phyloP scores from a whole-genome alignment of 2,888 invertebrate species.

The Tipula unca region DNA sequence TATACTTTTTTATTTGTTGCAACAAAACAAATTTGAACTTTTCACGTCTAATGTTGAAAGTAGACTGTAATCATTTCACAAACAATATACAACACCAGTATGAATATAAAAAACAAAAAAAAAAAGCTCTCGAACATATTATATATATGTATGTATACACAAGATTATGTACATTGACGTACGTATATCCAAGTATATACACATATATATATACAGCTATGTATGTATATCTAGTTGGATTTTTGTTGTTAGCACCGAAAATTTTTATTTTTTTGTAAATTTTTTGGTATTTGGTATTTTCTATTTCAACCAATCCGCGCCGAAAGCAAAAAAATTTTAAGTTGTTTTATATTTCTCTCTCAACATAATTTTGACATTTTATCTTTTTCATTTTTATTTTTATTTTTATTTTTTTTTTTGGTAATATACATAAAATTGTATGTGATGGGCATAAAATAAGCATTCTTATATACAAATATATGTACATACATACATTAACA shows the following conservation, averaged over 20 bases:
- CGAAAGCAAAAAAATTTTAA: not conserved
- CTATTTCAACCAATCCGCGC: slow-evolving; percentile 17
- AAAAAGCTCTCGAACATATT: not conserved
- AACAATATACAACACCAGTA: not conserved
- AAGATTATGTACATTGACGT: not conserved
- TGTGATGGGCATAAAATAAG: not conserved
- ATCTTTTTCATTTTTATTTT: not conserved
- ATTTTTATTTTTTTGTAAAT: not conserved
- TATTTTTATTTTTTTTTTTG: not conserved
- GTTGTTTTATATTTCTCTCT: not conserved
- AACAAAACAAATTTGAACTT: slow-evolving; percentile 9
- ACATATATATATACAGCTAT: not conserved
- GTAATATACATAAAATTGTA: not conserved
- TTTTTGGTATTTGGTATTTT: not conserved
- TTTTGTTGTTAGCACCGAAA: not conserved
- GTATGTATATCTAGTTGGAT: not conserved
- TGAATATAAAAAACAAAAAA: not conserved
- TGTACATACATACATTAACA: not conserved
- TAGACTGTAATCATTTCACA: slow-evolving; percentile 17
- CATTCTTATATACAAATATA: not conserved
- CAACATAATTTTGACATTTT: not conserved
- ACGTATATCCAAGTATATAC: too few relatives aligned
- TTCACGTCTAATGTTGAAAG: slow-evolving; percentile 18
- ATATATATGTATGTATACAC: not conserved
- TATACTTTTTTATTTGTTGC: not conserved